Evolutionary conservation across 2,888 invertebrate species (phyloP), one percentile per base, ranked within the genome.

Genomic region (Drosophila affinis): DNA sequence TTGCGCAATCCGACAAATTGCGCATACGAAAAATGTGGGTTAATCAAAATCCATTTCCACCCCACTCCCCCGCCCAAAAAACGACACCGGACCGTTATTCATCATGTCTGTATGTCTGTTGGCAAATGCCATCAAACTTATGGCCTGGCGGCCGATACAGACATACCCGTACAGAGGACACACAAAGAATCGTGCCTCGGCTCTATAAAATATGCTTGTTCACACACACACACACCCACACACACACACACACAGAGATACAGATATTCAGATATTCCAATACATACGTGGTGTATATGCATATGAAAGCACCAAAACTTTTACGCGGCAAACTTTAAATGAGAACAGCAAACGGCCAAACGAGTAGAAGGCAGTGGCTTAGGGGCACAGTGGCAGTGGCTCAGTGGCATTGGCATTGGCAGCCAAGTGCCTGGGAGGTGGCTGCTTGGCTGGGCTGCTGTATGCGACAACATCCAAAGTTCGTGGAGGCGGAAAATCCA

Each of bases 401-500:
- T 2, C 21, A 21, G 21, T 24, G 24, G 24, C 24, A 24, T 24
- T 24, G 24, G 24, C 24, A 24, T 24, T 24, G 24, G 45, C 65
- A 49, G 12, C 29, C 55, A 49, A 63, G 55, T 51, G 49, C 67
- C 29, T n/a, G 12, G 17, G 5, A 14, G 39, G 24, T 5, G 24
- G 0, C 32, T 32, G 32, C 1, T 0, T 27, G 27, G 6, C 21
- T 48, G 29, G 44, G 54, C 24, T 51, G 48, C 65, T 67, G 57
- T 18, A 21, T 63, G 71, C 54, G 70, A 70, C 47, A 27, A 51
- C 69, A 69, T 54, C 44, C 70, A 70, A 58, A 72, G 71, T 58
- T 72, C 77, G 79, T 48, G 74, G 65, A 73, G 60, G 81, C 68
- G 70, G 64, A 81, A 84, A 82, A 83, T 79, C 79, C 81, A 82